Base-by-base conservation (phyloP, 2,113 vertebrate genomes). In the Loxodonta africana region DNA sequence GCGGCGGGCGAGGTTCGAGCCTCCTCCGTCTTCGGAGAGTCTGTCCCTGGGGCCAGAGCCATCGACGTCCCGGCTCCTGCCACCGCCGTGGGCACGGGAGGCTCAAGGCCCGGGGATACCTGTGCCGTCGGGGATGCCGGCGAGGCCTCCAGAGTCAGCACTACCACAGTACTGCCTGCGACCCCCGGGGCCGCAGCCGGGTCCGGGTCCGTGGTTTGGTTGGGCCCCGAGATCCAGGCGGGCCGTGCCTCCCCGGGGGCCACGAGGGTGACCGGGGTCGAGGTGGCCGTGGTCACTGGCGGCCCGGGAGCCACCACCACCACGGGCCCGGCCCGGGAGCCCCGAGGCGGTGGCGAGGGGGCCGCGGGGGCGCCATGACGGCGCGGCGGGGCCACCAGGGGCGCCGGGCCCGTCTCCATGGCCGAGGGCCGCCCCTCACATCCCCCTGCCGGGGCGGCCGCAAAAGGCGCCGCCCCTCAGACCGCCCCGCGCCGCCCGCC, bases 391-490 rank as follows among this genome's bases (percentile, higher is more conserved):
- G 96, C 98, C 97, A 98, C 98, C 95, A 98, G 97, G 96, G 99
- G 98, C 98, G 98, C 97, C 94, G 87, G 98, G 97, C 98, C 96
- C 51, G 98, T 98, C 98, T 98, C 98, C 98, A 99, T 98, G 98
- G 98, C 94, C 97, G 97, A 98, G 90, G 94, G 98, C 96, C 96
- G 98, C 96, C 98, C 98, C 97, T 97, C 97, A 99, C 99, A 98
- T 98, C 98, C 98, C 98, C 97, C 96, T 86, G 97, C 93, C 51
- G 26, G 94, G 95, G 96, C 97, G 92, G 95, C 98, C 97, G 96
- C 97, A 95, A 97, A 95, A 97, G 89, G 96, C 90, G 57, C 97
- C 97, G 97, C 97, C 97, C 97, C 96, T 97, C 95, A 65, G 95
- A 95, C 97, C 92, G 90, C 91, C 88, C 92, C 60, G 90, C 94